Evolutionary conservation across 92 coral and sea anemone species (phyloP).

Genomic region (Galaxea fascicularis): DNA sequence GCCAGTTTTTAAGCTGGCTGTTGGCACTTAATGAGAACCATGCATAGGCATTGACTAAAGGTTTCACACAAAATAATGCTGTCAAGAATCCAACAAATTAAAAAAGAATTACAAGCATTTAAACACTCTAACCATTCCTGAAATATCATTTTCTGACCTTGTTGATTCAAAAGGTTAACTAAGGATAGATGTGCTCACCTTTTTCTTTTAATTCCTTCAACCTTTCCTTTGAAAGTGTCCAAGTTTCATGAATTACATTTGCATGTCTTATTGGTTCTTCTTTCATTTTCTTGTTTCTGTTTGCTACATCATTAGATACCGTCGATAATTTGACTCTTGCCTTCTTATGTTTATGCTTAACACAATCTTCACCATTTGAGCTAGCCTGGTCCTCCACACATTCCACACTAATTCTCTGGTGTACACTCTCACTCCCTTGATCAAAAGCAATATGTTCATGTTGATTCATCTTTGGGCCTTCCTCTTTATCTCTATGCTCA

Average conservation of each 20-base stretch:
- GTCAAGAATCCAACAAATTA: no score
- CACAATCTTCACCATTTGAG: not conserved
- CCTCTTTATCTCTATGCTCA: not conserved
- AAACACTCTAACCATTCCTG: no score
- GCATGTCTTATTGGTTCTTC: not conserved
- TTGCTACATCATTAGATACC: not conserved
- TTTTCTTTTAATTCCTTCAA: not conserved
- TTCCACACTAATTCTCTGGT: not conserved
- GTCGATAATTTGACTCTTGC: not conserved
- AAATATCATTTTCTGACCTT: no score
- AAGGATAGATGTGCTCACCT: conserved; percentile 32
- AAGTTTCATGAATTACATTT: conserved; percentile 25
- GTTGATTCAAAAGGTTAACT: no score
- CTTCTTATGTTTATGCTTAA: not conserved
- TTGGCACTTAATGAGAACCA: no score
- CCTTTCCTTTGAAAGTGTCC: not conserved
- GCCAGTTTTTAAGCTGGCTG: no score
- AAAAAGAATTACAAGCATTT: no score
- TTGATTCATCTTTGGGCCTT: not conserved
- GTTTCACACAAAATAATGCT: no score
- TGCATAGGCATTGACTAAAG: no score
- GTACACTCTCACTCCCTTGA: not conserved
- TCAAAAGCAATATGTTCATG: not conserved
- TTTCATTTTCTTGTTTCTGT: not conserved
- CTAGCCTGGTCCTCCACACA: not conserved